Evolutionary conservation across 2,113 vertebrate genomes (phyloP).

Genomic region (Cairina moschata): DNA sequence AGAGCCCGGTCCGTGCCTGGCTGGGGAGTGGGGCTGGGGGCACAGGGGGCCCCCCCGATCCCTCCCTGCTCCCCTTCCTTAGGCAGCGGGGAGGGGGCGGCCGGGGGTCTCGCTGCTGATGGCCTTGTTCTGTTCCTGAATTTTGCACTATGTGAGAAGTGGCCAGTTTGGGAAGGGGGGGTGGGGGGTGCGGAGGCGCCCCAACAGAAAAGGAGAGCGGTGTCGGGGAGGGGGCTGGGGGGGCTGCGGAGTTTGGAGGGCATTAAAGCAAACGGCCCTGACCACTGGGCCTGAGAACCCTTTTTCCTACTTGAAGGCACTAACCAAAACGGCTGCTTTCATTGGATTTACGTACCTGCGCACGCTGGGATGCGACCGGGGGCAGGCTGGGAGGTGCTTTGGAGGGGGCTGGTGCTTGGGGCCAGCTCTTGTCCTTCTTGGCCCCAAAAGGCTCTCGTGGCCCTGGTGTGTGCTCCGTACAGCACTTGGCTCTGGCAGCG

Average conservation of each 20-base stretch:
- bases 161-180: neutral
- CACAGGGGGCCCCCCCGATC: neutral
- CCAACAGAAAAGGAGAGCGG: neutral
- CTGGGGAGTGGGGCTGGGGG: neutral
- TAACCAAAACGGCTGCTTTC: slow-evolving; percentile 52
- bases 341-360: neutral
- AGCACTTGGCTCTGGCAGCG: neutral
- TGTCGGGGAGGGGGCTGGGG: too few species aligned
- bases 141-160: neutral
- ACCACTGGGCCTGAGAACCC: neutral
- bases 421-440: neutral
- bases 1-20: neutral
- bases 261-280: neutral
- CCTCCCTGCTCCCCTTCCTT: neutral
- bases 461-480: too few species aligned
- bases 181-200: too few species aligned
- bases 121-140: neutral
- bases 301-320: slow-evolving; percentile 68
- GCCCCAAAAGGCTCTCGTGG: neutral
- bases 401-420: neutral
- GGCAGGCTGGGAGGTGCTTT: neutral
- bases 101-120: accelerated
- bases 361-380: neutral
- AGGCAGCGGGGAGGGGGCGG: accelerated
- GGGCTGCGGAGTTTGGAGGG: neutral